Evolutionary conservation across 1,140 invertebrate genomes (phyloP).

Genomic region (Brachionus calyciflorus): DNA sequence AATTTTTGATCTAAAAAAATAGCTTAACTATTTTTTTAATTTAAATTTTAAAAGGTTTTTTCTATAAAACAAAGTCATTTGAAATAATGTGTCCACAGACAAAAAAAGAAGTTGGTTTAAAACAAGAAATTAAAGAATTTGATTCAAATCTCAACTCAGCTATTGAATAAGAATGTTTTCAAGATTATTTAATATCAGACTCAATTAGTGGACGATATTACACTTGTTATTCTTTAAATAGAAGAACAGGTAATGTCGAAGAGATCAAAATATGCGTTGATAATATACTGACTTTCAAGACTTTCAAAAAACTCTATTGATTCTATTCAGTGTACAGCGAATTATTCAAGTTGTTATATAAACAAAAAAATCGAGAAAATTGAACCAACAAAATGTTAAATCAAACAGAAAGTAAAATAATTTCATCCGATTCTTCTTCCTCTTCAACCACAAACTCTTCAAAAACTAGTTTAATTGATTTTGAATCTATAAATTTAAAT

Average conservation of each 20-base stretch:
- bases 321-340: constrained; percentile 18
- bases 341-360: constrained; percentile 30
- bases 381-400: background rate
- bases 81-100: background rate
- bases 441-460: background rate
- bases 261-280: constrained; percentile 33
- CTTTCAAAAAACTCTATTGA: constrained; percentile 28
- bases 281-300: constrained; percentile 20
- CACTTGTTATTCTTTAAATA: constrained; percentile 11
- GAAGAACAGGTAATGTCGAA: constrained; percentile 6
- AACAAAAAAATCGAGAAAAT: constrained; percentile 21
- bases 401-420: background rate
- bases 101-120: background rate
- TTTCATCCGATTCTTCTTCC: background rate
- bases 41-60: no score
- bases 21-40: no score
- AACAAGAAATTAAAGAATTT: background rate
- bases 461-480: background rate
- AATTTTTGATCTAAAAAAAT: no score
- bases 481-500: background rate
- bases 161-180: background rate
- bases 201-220: background rate
- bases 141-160: no score
- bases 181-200: constrained; percentile 19
- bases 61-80: constrained; percentile 20